phyloP scores from a whole-genome alignment of 2,888 invertebrate genomes.

The Chouioia cunea region DNA sequence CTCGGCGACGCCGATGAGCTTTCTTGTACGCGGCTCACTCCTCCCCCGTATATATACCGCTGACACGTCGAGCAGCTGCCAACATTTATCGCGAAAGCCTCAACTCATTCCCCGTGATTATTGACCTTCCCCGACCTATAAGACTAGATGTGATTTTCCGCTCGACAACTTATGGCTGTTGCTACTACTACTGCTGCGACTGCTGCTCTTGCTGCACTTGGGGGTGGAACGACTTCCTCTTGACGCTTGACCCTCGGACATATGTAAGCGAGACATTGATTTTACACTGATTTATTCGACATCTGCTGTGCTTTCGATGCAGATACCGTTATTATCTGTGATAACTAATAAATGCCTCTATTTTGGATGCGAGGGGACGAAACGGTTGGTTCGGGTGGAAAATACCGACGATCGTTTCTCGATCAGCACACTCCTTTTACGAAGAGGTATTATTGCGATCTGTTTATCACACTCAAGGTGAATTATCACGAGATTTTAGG shows the following conservation, averaged over 20 bases:
- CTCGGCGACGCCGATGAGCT: slow-evolving; percentile 46
- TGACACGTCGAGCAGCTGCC: slow-evolving; percentile 34
- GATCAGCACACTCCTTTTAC: too few species aligned
- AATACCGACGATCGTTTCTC: too few species aligned
- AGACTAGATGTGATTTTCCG: slow-evolving; percentile 31
- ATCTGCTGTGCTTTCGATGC: slow-evolving; percentile 47
- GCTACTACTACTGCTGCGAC: too few species aligned
- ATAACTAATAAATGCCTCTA: too few species aligned
- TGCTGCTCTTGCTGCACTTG: not conserved
- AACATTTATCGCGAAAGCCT: slow-evolving; percentile 48
- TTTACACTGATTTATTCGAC: slow-evolving; percentile 56
- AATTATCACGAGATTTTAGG: too few species aligned
- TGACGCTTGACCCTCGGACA: slow-evolving; percentile 47
- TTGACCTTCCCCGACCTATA: slow-evolving; percentile 31
- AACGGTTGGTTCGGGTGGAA: too few species aligned
- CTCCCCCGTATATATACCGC: slow-evolving; percentile 6
- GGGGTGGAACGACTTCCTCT: slow-evolving; percentile 12
- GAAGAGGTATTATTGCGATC: too few species aligned
- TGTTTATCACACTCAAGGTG: too few species aligned
- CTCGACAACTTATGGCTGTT: too few species aligned
- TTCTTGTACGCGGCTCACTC: slow-evolving; percentile 15
- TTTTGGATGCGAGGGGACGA: too few species aligned
- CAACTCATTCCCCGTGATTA: slow-evolving; percentile 44
- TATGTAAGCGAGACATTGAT: slow-evolving; percentile 63
- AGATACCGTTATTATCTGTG: too few species aligned